Base-by-base conservation (phyloP, 2,113 vertebrate species). In the Panurus biarmicus region DNA sequence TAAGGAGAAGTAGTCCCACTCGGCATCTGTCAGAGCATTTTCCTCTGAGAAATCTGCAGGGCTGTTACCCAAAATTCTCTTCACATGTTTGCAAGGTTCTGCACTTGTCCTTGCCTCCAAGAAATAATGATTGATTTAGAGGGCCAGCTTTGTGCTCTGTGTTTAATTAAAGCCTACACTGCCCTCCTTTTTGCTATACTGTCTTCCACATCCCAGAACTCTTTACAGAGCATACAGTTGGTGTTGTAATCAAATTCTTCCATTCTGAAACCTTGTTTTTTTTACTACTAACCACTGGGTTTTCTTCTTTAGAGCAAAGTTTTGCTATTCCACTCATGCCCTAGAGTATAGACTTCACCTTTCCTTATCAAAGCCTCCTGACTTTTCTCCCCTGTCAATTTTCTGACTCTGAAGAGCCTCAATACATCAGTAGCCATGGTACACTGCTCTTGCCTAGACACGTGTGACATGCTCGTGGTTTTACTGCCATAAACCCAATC, bases 21-120 rank as follows among this genome's bases (percentile, higher is more conserved):
- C 23, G 18, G 88, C 96, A 93, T 88, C 94, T 96, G 92, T 71
- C 53, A 35, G 64, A 88, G 88, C 47, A 51, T 92, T 92, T 92
- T 64, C 75, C 64, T 90, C 72, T 0, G 74, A 89, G 71, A 88
- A 92, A 83, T 88, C 90, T 84, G 48, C 40, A 89, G n/a, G 69
- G 79, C 85, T 88, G 73, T 74, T 90, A 73, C 88, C 90, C 92
- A 92, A 96, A 95, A 93, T 90, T 94, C 90, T 93, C 79, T 93
- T 95, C 88, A 84, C 90, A 88, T 60, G 1, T 95, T 93, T 80
- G 14, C 31, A 86, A 4, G 5, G 86, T 69, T 90, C 75, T 84
- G 90, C 31, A 25, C 51, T 92, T 17, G 16, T 92, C 79, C 83
- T 86, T 90, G 76, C 90, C 56, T 93, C 75, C 73, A 71, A 93